These are phyloP conservation scores for Agrochola macilenta DNA, from an alignment of 2,888 invertebrate species.

Conservation along the genomic window DNA sequence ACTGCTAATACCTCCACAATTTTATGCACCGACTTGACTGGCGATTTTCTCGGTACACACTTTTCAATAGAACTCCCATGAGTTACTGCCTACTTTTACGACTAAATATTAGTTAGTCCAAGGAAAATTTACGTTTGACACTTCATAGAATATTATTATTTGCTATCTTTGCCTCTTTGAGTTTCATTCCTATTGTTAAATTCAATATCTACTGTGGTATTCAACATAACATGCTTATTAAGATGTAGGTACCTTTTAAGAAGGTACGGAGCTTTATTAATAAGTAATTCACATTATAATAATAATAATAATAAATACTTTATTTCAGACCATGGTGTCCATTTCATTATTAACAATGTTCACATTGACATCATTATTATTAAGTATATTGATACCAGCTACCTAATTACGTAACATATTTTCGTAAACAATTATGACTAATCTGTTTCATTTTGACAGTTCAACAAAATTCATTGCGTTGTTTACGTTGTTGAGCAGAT, in stretches of 20 bases:
- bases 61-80: conserved; percentile 42
- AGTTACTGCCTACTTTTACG: conserved; percentile 47
- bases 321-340: too few species aligned
- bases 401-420: too few species aligned
- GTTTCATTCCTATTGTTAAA: conserved; percentile 5
- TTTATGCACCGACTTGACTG: conserved; percentile 37
- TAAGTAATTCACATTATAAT: neutral
- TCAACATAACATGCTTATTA: neutral
- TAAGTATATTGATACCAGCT: neutral
- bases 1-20: conserved; percentile 37
- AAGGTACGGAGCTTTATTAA: neutral
- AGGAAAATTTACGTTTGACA: conserved; percentile 28
- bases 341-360: too few species aligned
- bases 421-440: too few species aligned
- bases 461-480: too few species aligned
- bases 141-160: conserved; percentile 33
- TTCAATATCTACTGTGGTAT: neutral
- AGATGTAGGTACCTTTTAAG: neutral
- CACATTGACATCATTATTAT: neutral
- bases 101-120: conserved; percentile 31
- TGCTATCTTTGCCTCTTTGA: conserved; percentile 4
- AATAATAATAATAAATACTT: too few species aligned
- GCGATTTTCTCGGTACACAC: conserved; percentile 46
- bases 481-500: too few species aligned
- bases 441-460: too few species aligned